A percentile compares a stretch with the other conserved stretches of the same genome.
Evolutionary conservation across 2,113 vertebrate species (phyloP).

Genomic region (Perognathus longimembris): DNA sequence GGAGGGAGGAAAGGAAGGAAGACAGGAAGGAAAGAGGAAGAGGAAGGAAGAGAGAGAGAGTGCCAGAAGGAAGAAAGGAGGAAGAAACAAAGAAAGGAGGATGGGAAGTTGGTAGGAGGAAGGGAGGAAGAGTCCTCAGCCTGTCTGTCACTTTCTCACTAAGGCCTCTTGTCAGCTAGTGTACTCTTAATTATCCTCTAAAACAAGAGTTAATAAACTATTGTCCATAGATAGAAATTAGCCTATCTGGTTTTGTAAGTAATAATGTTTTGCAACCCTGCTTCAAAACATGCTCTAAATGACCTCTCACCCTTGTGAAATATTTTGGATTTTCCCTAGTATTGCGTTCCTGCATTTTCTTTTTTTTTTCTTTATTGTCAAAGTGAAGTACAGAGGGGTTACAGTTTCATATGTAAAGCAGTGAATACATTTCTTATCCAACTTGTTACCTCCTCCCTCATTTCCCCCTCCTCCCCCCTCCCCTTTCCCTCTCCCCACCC

Average conservation of each 20-base stretch:
- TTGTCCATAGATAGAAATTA: background rate
- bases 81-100: background rate
- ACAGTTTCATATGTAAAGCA: no score
- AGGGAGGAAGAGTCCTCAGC: background rate
- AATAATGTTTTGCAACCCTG: background rate
- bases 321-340: background rate
- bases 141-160: background rate
- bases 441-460: no score
- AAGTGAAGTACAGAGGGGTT: no score
- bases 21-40: accelerated
- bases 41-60: no score
- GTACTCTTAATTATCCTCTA: background rate
- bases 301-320: background rate
- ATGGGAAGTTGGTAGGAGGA: no score
- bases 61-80: no score
- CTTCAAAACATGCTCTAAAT: background rate
- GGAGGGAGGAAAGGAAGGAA: accelerated
- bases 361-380: no score
- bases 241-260: background rate
- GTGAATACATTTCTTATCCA: no score
- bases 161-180: background rate
- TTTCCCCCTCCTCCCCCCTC: no score
- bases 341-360: background rate
- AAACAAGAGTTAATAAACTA: background rate
- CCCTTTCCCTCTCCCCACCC: no score